Conservation (phyloP, 1,140 invertebrate species). For the Drosophila serrata region DNA sequence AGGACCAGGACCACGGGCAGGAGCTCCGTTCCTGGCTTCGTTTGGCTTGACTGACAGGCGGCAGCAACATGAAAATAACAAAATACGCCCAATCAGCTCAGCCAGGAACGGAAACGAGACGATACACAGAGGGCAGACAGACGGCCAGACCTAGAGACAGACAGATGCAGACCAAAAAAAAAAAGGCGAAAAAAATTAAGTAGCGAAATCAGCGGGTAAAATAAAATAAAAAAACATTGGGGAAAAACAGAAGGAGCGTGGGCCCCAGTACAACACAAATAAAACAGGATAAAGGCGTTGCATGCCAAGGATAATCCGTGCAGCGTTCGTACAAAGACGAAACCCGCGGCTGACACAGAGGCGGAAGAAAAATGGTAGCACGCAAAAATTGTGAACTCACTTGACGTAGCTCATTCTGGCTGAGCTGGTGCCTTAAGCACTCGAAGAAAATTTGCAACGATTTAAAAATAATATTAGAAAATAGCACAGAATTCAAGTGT, state of each 20-base stretch:
- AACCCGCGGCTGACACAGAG: slow-evolving; percentile 37
- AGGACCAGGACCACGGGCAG: slow-evolving; percentile 30
- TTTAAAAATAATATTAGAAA: neutral
- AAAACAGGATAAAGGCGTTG: slow-evolving; percentile 82
- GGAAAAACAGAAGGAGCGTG: slow-evolving; percentile 22
- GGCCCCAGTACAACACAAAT: slow-evolving; percentile 66
- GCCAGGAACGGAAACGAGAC: slow-evolving; percentile 63
- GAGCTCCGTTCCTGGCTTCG: slow-evolving; percentile 45
- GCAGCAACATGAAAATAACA: slow-evolving; percentile 74
- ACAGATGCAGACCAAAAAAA: slow-evolving; percentile 50
- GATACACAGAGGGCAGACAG: slow-evolving; percentile 47
- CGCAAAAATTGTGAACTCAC: slow-evolving; percentile 83
- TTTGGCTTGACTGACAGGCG: slow-evolving; percentile 68
- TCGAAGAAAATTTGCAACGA: neutral
- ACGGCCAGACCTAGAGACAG: slow-evolving; percentile 41
- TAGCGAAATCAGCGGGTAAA: slow-evolving; percentile 79
- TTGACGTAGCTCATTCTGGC: slow-evolving; percentile 80
- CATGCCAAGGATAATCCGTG: slow-evolving; percentile 80
- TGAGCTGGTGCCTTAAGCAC: slow-evolving; percentile 46
- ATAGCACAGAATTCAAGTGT: neutral
- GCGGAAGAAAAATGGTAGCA: slow-evolving; percentile 79
- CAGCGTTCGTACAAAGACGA: slow-evolving; percentile 20
- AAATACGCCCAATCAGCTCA: slow-evolving; percentile 81
- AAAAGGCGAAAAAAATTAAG: slow-evolving; percentile 77
- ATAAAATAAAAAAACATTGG: slow-evolving; percentile 48